Base-by-base conservation (phyloP, 2,113 vertebrate species). In the Scomber japonicus region DNA sequence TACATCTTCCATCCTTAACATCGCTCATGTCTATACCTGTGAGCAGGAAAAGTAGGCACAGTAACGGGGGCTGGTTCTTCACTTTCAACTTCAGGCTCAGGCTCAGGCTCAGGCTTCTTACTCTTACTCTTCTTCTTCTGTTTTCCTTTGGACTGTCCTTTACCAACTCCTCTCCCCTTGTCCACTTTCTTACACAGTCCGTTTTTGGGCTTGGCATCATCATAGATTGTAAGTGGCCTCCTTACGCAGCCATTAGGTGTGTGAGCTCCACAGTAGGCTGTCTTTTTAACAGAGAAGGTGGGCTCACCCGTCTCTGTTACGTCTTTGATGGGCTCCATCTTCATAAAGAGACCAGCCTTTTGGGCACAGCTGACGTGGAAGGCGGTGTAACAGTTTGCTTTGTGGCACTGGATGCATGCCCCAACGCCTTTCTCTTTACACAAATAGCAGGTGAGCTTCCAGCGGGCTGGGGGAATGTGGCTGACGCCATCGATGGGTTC, bases 381-480 rank as follows among this genome's bases (percentile, higher is more conserved):
- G 85, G 98, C 98, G 2, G 97, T 98, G 90, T 99, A 99, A 91
- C 98, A 99, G 94, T 99, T 99, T 61, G 97, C 98, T 92, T 96
- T 97, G 95, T 99, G 97, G 95, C 98, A 99, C 96, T 99, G 98
- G 88, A 99, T 99, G 86, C 98, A 99, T 77, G 98, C 98, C 15
- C 98, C 98, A 13, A 98, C 96, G 1, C 97, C 97, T 86, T 97
- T 98, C 94, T 98, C 96, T 95, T 99, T 99, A 89, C 98, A 99
- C 93, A 99, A 96, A 96, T 99, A 99, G 96, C 98, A 99, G 0
- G 97, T 99, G 90, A 99, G 96, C 92, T 97, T 99, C 98, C 98
- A 99, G 88, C 98, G 96, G 19, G 98, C 98, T 0, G 97, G 95
- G 3, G 98, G 98, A 80, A 99, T 99, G 94, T 97, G 97, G 86